These are phyloP conservation scores for Camptogramma bilineatum DNA, from an alignment of 2,888 invertebrate genomes.

Conservation along the genomic window DNA sequence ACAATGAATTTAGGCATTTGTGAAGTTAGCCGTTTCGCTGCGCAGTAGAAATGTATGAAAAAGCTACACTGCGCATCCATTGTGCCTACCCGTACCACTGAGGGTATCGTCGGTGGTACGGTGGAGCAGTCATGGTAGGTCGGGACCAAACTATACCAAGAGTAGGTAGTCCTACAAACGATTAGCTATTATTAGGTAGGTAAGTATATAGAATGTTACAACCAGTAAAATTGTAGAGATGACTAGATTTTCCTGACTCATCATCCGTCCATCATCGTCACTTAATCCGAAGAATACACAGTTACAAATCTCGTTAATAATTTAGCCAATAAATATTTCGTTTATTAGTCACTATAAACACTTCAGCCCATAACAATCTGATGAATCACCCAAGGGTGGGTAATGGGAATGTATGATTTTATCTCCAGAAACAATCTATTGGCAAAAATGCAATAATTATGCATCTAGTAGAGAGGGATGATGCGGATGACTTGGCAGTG, in stretches of 20 bases:
- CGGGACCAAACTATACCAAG: too few relatives aligned
- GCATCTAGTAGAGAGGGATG: conserved; percentile 5
- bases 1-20: too few relatives aligned
- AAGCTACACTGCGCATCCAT: too few relatives aligned
- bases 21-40: too few relatives aligned
- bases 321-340: conserved; percentile 10
- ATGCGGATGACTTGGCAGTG: conserved; percentile 15
- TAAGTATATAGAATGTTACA: too few relatives aligned
- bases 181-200: too few relatives aligned
- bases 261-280: conserved; percentile 27
- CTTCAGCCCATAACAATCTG: conserved; percentile 8
- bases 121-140: too few relatives aligned
- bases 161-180: too few relatives aligned
- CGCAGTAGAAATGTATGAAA: too few relatives aligned
- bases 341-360: conserved; percentile 24
- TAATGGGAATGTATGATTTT: conserved; percentile 7
- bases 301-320: conserved; percentile 10
- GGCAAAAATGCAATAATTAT: conserved; percentile 25
- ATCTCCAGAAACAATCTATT: conserved; percentile 18
- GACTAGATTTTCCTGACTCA: conserved; percentile 19
- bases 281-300: conserved; percentile 20
- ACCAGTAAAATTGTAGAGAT: too few relatives aligned
- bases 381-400: conserved; percentile 23
- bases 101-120: too few relatives aligned
- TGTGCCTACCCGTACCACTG: too few relatives aligned